Base-by-base conservation (phyloP, 2,113 vertebrate species). In the Dicerorhinus sumatrensis region DNA sequence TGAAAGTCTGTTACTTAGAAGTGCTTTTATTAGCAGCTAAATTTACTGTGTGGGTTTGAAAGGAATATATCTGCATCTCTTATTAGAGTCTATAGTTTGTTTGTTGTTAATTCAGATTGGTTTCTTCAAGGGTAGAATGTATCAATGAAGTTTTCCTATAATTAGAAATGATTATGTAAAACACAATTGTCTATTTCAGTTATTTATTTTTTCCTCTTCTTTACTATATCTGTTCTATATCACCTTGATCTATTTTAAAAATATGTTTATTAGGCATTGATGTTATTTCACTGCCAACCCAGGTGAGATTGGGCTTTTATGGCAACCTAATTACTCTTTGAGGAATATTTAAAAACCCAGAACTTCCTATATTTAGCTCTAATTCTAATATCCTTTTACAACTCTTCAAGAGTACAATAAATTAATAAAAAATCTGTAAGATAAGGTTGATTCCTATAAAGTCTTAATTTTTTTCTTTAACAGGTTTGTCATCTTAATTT, bases 11-110 rank as follows among this genome's bases (percentile, higher is more conserved):
- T 86, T 93, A 73, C 81, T 94, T 93, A 92, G 72, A 93, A 94
- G 80, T 83, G 42, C 89, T 95, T 95, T 97, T 93, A 94, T 93
- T 85, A 96, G 95, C 73, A 93, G 69, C 48, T 88, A 89, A 79
- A 93, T 95, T 82, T 93, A 51, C 86, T 73, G 69, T 31, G 36
- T 97, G 56, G 91, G 77, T 95, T 96, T 91, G 58, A 97, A 96
- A 96, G 91, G 95, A 93, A 79, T 82, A 54, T 25, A 79, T 92
- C 72, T 86, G 54, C 11, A 67, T 94, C 86, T 93, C 77, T 96
- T 85, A 91, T 91, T 91, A 89, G 56, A 79, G 9, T 87, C 6
- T 76, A 36, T 72, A 88, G 82, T 90, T 90, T 85, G 27, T 93
- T 83, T 60, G 39, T 93, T 94, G 63, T 92, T 91, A 70, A 92